Evolutionary conservation across 2,113 vertebrate species (phyloP).

Genomic region (Xiphophorus couchianus): DNA sequence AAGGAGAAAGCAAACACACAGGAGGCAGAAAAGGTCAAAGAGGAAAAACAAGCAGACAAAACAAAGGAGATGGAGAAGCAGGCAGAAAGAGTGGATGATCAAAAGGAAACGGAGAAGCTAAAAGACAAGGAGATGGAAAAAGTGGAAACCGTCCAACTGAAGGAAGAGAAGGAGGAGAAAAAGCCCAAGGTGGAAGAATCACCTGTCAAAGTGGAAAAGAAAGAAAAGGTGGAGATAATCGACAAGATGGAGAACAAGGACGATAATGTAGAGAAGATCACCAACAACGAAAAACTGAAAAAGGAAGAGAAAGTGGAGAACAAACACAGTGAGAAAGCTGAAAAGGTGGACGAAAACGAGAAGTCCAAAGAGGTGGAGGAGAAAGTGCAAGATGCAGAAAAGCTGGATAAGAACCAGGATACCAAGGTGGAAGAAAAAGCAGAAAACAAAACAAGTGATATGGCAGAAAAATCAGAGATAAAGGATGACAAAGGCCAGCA

Average conservation of each 20-base stretch:
- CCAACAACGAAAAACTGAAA: not conserved
- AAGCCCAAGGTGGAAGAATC: not conserved
- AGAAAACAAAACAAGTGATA: constrained; percentile 41
- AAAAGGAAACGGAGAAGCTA: not conserved
- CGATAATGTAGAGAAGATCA: not conserved
- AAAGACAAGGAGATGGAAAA: constrained; percentile 18
- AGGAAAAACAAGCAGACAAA: constrained; percentile 20
- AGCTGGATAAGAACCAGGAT: constrained; percentile 29
- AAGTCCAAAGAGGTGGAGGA: not conserved
- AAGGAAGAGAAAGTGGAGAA: constrained; percentile 19
- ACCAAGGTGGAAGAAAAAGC: constrained; percentile 22
- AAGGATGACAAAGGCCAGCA: constrained; percentile 42
- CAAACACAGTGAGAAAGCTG: constrained; percentile 5
- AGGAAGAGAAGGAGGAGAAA: constrained; percentile 20
- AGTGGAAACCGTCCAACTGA: not conserved
- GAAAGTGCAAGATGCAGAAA: constrained; percentile 7
- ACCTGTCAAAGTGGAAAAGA: not conserved
- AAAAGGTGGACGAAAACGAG: constrained; percentile 11
- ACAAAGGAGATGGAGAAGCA: not conserved
- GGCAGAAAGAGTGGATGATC: not conserved
- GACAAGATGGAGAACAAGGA: not conserved
- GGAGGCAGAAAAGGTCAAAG: not conserved
- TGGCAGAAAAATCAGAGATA: constrained; percentile 29
- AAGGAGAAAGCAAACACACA: not conserved
- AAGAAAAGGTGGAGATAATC: constrained; percentile 9